These are phyloP conservation scores for Loriculus beryllinus DNA, from an alignment of 2,797 vertebrate genomes.

Conservation along the genomic window DNA sequence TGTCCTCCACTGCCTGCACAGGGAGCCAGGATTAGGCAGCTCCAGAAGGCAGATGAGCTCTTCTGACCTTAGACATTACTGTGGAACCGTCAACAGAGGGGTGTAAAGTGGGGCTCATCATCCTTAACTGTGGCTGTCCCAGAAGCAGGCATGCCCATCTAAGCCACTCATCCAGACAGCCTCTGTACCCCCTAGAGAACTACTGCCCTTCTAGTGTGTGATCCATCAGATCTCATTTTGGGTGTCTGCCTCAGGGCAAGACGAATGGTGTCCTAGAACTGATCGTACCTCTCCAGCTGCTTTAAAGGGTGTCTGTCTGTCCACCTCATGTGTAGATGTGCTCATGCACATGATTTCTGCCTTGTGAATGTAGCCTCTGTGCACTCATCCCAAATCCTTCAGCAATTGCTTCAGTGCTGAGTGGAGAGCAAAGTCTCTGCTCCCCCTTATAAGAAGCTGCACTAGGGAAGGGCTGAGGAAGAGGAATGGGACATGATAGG, in stretches of 20 bases:
- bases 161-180: not conserved
- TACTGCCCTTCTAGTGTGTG: not conserved
- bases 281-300: not conserved
- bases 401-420: not conserved
- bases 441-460: not conserved
- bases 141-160: not conserved
- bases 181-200: not conserved
- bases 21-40: not conserved
- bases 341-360: not conserved
- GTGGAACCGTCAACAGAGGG: not conserved
- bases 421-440: not conserved
- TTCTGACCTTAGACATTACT: not conserved
- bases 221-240: not conserved
- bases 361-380: not conserved
- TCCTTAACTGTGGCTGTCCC: not conserved
- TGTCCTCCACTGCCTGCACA: not conserved
- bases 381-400: not conserved
- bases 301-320: not conserved
- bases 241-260: not conserved
- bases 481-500: constrained; percentile 28
- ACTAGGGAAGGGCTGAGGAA: constrained; percentile 4
- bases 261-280: not conserved
- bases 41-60: not conserved
- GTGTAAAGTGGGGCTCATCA: not conserved
- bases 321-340: rapidly evolving